Base-by-base conservation (phyloP, 2,113 vertebrate genomes). In the Barbus barbus region DNA sequence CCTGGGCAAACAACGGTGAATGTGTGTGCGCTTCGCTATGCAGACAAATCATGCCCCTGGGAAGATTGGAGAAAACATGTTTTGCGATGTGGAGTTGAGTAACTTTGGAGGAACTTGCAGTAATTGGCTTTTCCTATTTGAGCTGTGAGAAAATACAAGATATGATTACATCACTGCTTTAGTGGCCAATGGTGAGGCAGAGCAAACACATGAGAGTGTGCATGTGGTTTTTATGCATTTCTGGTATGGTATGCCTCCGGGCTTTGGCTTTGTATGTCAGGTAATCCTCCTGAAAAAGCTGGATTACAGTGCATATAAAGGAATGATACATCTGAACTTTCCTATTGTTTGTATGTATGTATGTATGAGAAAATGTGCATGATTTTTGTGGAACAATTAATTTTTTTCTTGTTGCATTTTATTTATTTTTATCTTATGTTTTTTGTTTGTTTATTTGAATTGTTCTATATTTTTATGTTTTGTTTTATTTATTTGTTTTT, bases 121-220 rank as follows among this genome's bases (percentile, higher is more conserved):
- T 56, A 83, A 75, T 80, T 31, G 75, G 46, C 65, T 56, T 44
- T 36, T 83, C 20, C 65, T 61, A 24, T 28, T 63, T 46, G 41
- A 85, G 83, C 56, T 72, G 24, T 71, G 26, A 51, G 83, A 73
- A 83, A 73, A 48, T 58, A 85, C 80, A 72, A 71, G 86, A 46
- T 41, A 28, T 9, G 58, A 73, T 84, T 77, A 79, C 75, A 75
- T 85, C 61, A 61, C 75, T 24, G 33, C 22, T 63, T 28, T 26
- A 83, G 46, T 33, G 76, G 56, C 72, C 78, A 71, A 20, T 81
- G 83, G 53, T 56, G 69, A 36, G 33, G 72, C 18, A 22, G 18
- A 58, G 72, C 83, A 53, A 63, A 76, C 75, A 79, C 73, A 63
- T n/a, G 41, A 18, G n/a, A 18, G 3, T 14, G 56, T 46, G 74